Percentiles rank a stretch among this genome's conserved stretches.
Evolutionary conservation across 2,888 invertebrate species (phyloP).

Genomic region (Tetropium fuscum): DNA sequence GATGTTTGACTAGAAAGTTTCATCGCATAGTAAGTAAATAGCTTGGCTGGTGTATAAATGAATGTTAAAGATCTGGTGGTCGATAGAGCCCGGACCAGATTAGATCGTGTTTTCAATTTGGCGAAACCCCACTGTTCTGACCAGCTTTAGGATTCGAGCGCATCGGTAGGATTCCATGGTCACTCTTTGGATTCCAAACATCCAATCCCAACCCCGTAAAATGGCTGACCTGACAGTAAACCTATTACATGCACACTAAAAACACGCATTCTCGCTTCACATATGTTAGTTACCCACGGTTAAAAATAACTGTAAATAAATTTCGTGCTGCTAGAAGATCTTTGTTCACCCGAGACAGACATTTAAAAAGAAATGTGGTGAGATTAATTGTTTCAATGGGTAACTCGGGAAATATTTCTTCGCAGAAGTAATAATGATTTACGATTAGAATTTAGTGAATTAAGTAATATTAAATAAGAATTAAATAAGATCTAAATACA

Average conservation of each 20-base stretch:
- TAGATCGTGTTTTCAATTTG: slow-evolving; percentile 61
- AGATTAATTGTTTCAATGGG: slow-evolving; percentile 3
- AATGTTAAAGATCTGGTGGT: slow-evolving; percentile 40
- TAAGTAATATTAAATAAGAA: too few species aligned
- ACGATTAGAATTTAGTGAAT: too few species aligned
- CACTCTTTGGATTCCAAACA: slow-evolving; percentile 49
- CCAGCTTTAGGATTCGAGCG: slow-evolving; percentile 54
- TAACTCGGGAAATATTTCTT: too few species aligned
- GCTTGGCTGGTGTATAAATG: slow-evolving; percentile 30
- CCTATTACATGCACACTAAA: slow-evolving; percentile 41
- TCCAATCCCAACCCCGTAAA: slow-evolving; percentile 52
- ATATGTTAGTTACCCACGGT: slow-evolving; percentile 44
- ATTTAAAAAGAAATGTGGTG: neutral
- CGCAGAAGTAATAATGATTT: too few species aligned
- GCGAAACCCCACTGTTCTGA: slow-evolving; percentile 57
- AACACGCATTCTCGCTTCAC: slow-evolving; percentile 42
- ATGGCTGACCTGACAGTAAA: slow-evolving; percentile 48
- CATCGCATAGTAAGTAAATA: slow-evolving; percentile 19
- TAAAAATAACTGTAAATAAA: slow-evolving; percentile 37
- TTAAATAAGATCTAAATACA: too few species aligned
- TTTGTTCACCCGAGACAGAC: slow-evolving; percentile 6
- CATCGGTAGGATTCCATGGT: slow-evolving; percentile 54
- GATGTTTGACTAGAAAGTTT: slow-evolving; percentile 13
- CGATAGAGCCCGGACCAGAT: slow-evolving; percentile 49
- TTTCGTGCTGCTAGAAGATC: slow-evolving; percentile 16